phyloP scores from a whole-genome alignment of 2,888 invertebrate genomes.

The Cephus rjabovi region DNA sequence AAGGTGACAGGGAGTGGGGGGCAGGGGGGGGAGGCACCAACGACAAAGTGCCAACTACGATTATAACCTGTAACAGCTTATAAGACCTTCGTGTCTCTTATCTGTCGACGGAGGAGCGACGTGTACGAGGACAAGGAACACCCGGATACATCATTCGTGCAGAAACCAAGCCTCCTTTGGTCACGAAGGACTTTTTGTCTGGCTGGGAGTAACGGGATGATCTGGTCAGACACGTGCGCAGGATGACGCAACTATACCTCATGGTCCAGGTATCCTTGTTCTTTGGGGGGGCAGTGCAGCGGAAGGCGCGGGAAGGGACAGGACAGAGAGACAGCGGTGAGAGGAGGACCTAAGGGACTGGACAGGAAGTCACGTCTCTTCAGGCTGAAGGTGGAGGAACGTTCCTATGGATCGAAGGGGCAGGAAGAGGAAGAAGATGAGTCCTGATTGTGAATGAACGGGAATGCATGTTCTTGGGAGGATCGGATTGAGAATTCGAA shows the following conservation, averaged over 20 bases:
- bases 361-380: neutral
- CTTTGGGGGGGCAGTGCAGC: neutral
- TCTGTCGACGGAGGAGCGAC: neutral
- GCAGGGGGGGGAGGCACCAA: too few species aligned
- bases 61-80: neutral
- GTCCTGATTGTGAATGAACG: neutral
- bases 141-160: neutral
- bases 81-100: neutral
- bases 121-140: neutral
- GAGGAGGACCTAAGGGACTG: neutral
- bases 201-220: neutral
- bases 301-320: too few species aligned
- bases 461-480: neutral
- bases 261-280: neutral
- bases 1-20: neutral
- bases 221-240: neutral
- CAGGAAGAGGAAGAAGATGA: neutral
- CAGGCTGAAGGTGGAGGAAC: neutral
- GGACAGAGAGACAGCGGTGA: neutral
- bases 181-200: conserved; percentile 36
- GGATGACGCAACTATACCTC: neutral
- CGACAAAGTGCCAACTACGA: neutral
- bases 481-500: neutral
- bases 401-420: neutral
- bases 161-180: conserved; percentile 34